Evolutionary conservation across 2,797 vertebrate species (phyloP), one percentile per base, ranked within the genome.

Genomic region (Telmatherina bonti): DNA sequence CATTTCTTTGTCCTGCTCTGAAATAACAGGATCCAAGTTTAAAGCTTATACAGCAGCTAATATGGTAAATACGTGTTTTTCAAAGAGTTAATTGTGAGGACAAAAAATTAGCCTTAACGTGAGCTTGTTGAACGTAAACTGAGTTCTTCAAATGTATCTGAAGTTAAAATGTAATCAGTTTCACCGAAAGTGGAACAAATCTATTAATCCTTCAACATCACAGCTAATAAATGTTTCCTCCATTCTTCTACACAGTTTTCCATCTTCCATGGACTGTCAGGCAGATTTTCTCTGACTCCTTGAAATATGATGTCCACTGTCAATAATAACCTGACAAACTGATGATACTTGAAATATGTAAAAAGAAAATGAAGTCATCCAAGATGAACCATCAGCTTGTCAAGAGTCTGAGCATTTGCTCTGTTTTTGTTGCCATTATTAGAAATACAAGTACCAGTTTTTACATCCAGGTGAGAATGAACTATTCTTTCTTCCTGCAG

Each of bases 291-390:
- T 63, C 54, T 47, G n/a, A 57, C 72, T 66, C 57, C 77, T 62
- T 65, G 49, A 57, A 81, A 61, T 45, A 73, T 75, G 74, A 89
- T 86, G 83, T 89, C 86, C 81, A 76, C 73, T 56, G 70, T 83
- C 45, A 67, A 70, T 68, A 63, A 67, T 69, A 82, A 70, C 80
- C 69, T 45, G 66, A 70, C 45, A 62, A 74, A 76, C 84, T 80
- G 81, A 78, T 47, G 70, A 88, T 85, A 90, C 88, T 90, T 92
- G 89, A 90, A 90, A 80, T 75, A 78, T 49, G 66, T 52, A 15
- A 12, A 79, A 63, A 67, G 27, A 47, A 24, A 26, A 35, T 38
- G 57, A 82, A 82, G 67, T 73, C 77, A 83, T 79, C 58, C 52
- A 68, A 72, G 79, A 13, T 76, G 76, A 87, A 76, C 74, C 27